These are phyloP conservation scores for Drosophila percnosoma DNA, from an alignment of 2,888 invertebrate species.

Conservation along the genomic window DNA sequence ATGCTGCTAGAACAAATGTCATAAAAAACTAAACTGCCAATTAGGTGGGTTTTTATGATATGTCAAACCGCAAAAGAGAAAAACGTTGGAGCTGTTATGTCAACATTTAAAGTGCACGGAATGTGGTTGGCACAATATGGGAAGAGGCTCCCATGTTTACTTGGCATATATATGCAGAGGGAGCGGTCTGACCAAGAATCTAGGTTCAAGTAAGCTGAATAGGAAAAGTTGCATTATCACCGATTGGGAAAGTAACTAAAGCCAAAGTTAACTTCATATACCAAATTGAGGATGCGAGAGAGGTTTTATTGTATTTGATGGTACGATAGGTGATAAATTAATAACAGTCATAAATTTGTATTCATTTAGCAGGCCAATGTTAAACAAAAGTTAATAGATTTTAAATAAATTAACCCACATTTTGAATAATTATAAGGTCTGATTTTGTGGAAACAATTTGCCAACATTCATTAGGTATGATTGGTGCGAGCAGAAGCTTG, in stretches of 20 bases:
- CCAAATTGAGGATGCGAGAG: background rate
- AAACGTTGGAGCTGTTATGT: constrained; percentile 8
- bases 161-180: constrained; percentile 30
- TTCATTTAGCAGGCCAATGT: background rate
- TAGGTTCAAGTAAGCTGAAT: background rate
- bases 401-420: background rate
- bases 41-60: constrained; percentile 45
- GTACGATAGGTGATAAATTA: constrained; percentile 5
- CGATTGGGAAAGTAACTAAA: background rate
- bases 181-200: background rate
- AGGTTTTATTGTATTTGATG: background rate
- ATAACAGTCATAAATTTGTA: constrained; percentile 3
- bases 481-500: background rate
- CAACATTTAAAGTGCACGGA: constrained; percentile 41
- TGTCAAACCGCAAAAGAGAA: constrained; percentile 30
- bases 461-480: background rate
- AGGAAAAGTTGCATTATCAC: constrained; percentile 5
- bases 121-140: constrained; percentile 14
- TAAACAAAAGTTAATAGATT: constrained; percentile 5
- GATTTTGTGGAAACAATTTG: background rate
- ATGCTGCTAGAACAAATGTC: constrained; percentile 44
- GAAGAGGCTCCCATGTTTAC: constrained; percentile 3
- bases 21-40: constrained; percentile 43
- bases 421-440: background rate
- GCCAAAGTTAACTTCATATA: background rate